Evolutionary conservation across 2,888 invertebrate species (phyloP).

Genomic region (Patella ulyssiponensis): DNA sequence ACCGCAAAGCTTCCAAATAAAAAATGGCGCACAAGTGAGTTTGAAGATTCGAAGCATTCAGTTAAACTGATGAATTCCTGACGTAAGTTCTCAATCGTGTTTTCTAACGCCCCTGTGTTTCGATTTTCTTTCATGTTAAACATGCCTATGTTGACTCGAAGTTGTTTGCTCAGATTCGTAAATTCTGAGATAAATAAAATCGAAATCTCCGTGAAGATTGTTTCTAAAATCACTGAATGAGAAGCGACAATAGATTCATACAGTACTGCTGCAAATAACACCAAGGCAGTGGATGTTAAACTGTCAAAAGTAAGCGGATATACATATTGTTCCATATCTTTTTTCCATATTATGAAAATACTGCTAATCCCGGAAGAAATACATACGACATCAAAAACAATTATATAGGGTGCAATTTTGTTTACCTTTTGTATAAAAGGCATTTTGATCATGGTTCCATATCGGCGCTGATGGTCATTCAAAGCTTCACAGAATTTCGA

Average conservation of each 20-base stretch:
- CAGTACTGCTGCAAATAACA: not conserved
- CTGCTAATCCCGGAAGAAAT: not conserved
- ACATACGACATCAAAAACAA: not conserved
- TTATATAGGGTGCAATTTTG: not conserved
- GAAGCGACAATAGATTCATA: no score
- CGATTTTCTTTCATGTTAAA: no score
- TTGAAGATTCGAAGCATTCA: not conserved
- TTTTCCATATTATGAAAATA: not conserved
- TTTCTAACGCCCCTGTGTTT: not conserved
- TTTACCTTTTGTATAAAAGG: not conserved
- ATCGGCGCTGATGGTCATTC: not conserved
- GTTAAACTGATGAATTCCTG: not conserved
- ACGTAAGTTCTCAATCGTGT: not conserved
- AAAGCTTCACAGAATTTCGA: not conserved
- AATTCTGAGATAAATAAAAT: not conserved
- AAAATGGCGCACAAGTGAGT: not conserved
- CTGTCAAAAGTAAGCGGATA: not conserved
- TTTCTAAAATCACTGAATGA: no score
- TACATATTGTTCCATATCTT: not conserved
- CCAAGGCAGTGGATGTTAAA: not conserved
- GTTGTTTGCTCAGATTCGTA: not conserved
- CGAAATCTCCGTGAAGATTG: no score
- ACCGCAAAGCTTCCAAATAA: not conserved
- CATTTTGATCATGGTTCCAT: not conserved
- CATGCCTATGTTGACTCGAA: no score